Conservation (phyloP, 2,888 invertebrate species). For the Clostera curtula region DNA sequence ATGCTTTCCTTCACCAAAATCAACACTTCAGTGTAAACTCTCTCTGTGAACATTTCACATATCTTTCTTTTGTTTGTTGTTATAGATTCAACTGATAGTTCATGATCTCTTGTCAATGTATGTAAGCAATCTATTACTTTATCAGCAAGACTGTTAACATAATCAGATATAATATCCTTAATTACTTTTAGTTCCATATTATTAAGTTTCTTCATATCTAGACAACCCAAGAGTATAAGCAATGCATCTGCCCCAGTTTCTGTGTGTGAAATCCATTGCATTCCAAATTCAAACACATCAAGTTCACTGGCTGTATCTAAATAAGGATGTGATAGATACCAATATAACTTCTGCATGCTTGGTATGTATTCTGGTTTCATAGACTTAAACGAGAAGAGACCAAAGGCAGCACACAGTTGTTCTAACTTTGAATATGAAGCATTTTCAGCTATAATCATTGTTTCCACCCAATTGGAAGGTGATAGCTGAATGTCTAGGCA, state of each 20-base stretch:
- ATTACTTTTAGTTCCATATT: slow-evolving; percentile 36
- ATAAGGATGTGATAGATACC: slow-evolving; percentile 61
- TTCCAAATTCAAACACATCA: slow-evolving; percentile 53
- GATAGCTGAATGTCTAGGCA: slow-evolving; percentile 40
- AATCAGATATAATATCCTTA: slow-evolving; percentile 25
- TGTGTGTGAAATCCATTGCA: slow-evolving; percentile 40
- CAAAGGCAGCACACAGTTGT: slow-evolving; percentile 37
- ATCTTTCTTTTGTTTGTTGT: slow-evolving; percentile 24
- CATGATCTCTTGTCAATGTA: slow-evolving; percentile 23
- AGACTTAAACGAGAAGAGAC: slow-evolving; percentile 43
- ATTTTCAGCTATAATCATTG: slow-evolving; percentile 45
- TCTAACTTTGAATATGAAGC: slow-evolving; percentile 39
- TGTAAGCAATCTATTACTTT: slow-evolving; percentile 44
- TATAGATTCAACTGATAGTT: slow-evolving; percentile 23
- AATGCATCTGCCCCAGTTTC: slow-evolving; percentile 46
- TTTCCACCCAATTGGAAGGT: slow-evolving; percentile 46
- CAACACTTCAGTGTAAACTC: slow-evolving; percentile 44
- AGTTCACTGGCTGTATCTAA: slow-evolving; percentile 42
- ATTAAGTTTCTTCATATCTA: slow-evolving; percentile 41
- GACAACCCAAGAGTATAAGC: slow-evolving; percentile 45
- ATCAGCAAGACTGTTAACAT: slow-evolving; percentile 36
- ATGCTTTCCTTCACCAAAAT: slow-evolving; percentile 36
- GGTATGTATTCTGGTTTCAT: slow-evolving; percentile 46
- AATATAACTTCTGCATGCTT: slow-evolving; percentile 42
- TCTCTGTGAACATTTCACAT: slow-evolving; percentile 37